Conservation (phyloP, 1,140 invertebrate genomes). For the Eumeta japonica region DNA sequence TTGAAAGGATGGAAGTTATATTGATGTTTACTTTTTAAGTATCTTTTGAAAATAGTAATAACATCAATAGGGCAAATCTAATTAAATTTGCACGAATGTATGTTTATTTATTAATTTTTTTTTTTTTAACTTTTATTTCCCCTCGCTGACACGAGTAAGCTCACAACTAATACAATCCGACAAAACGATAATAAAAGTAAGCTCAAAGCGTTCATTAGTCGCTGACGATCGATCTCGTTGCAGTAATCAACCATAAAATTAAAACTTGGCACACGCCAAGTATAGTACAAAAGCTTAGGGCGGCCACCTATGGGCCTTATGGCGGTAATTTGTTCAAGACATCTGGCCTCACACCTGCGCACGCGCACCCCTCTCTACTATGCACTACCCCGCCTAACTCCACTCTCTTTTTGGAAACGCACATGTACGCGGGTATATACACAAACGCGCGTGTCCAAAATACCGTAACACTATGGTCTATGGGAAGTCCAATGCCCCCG, state of each 20-base stretch:
- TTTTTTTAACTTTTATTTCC: too few species aligned
- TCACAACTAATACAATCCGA: too few species aligned
- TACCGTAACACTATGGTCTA: slow-evolving; percentile 47
- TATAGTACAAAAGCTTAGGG: slow-evolving; percentile 41
- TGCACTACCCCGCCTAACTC: slow-evolving; percentile 14
- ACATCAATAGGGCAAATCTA: too few species aligned
- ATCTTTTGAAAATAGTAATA: too few species aligned
- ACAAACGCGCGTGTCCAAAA: too few species aligned
- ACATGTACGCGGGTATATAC: too few species aligned
- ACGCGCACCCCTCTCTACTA: slow-evolving; percentile 21
- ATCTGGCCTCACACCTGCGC: slow-evolving; percentile 54
- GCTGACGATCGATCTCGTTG: background rate
- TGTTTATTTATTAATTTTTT: too few species aligned
- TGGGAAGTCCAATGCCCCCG: slow-evolving; percentile 48
- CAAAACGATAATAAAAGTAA: too few species aligned
- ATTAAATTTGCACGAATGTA: too few species aligned
- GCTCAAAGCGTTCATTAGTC: slow-evolving; percentile 51
- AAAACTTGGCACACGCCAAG: slow-evolving; percentile 54
- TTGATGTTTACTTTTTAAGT: too few species aligned
- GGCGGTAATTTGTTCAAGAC: slow-evolving; percentile 55
- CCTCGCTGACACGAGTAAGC: too few species aligned
- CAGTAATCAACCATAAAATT: slow-evolving; percentile 57
- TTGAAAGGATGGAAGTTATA: too few species aligned
- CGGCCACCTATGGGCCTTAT: slow-evolving; percentile 45
- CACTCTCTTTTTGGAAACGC: slow-evolving; percentile 5